A percentile compares a stretch with the other conserved stretches of the same genome.
These are phyloP conservation scores for Pseudoatta argentina DNA, from an alignment of 1,140 invertebrate species.

Conservation along the genomic window DNA sequence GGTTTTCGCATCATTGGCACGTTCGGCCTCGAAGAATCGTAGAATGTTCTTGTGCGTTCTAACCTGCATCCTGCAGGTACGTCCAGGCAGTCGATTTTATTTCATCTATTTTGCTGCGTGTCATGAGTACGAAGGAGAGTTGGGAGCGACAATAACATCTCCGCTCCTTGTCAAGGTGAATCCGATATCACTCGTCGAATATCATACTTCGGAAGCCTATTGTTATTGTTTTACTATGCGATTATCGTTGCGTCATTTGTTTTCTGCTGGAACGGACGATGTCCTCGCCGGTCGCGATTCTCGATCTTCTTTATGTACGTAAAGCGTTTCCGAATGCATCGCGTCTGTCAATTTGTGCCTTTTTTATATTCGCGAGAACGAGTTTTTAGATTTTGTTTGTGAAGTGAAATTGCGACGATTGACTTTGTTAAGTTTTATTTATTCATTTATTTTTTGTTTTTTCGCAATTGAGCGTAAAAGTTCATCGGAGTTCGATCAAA, in stretches of 20 bases:
- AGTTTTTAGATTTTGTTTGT: not conserved
- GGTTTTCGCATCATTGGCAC: not conserved
- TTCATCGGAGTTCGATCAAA: too few species aligned
- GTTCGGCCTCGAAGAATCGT: not conserved
- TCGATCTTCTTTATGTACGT: not conserved
- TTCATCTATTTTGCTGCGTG: not conserved
- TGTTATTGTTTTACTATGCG: not conserved
- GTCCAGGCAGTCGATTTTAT: not conserved
- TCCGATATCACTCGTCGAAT: not conserved
- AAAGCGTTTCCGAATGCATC: not conserved
- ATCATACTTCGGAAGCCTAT: not conserved
- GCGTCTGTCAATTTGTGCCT: not conserved
- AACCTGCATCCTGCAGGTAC: not conserved
- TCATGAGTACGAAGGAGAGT: not conserved
- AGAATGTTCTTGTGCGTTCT: not conserved
- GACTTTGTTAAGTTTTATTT: too few species aligned
- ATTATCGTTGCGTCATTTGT: constrained; percentile 32
- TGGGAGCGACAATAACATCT: not conserved
- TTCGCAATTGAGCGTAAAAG: too few species aligned
- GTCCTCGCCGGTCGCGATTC: not conserved
- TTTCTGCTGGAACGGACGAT: not conserved
- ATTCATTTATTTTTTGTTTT: too few species aligned
- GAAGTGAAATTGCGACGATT: not conserved
- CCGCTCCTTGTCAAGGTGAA: not conserved
- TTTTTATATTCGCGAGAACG: not conserved